Base-by-base conservation (phyloP, 2,113 vertebrate species). In the Gambusia holbrooki region DNA sequence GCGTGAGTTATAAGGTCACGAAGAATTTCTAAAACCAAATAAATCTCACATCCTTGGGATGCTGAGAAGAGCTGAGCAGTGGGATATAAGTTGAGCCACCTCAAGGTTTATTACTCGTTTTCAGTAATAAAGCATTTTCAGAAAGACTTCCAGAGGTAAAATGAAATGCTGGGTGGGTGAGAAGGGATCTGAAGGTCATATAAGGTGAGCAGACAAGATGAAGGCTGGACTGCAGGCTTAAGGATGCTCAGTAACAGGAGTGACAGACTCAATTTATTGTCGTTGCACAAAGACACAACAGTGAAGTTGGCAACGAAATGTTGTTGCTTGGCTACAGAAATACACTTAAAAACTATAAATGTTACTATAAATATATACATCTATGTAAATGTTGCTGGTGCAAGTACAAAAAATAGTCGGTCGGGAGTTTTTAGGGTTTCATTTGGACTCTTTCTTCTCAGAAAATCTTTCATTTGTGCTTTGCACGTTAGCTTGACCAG, bases 131-230 rank as follows among this genome's bases (percentile, higher is more conserved):
- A 15, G 32, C 37, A 5, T 42, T 77, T 58, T 61, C 73, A 40
- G 48, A 69, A 69, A 22, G 71, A 45, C 71, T 77, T 37, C 2
- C 29, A 51, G 51, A 45, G 81, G 81, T 79, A 48, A 51, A 81
- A 62, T 79, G 51, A 22, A 72, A 58, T 42, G 66, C 62, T 28
- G 61, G 66, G 69, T 74, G 61, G 70, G 28, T 61, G 75, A 33
- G 72, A 6, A 27, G 76, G 64, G 65, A 54, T 51, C 42, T 70
- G 29, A 40, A 73, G 78, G 64, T 73, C 62, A 48, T 75, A 75
- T 69, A 63, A 58, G 72, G 71, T 68, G 58, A 73, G 12, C 71
- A 11, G 81, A 81, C 84, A 70, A 81, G 29, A 65, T 1, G 58
- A 42, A 69, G 64, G 27, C 66, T 54, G 63, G 25, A 25, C 64